Percentiles rank a stretch among this genome's conserved stretches.
Evolutionary conservation across 2,797 vertebrate genomes (phyloP).

Genomic region (Crocodylus rhombifer): DNA sequence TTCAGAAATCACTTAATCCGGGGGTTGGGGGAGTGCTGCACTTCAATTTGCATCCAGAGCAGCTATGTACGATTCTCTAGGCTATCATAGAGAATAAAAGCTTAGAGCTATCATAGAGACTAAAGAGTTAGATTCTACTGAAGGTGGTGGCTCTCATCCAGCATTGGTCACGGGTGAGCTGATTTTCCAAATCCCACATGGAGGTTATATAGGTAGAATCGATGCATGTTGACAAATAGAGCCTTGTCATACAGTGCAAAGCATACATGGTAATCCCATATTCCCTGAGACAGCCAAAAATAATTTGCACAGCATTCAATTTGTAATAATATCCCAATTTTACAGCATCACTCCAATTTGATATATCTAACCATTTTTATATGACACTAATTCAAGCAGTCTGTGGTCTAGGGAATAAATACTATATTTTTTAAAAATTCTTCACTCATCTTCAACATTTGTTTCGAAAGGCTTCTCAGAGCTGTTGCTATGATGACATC

Average conservation of each 20-base stretch:
- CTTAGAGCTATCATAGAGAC: neutral
- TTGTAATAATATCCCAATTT: neutral
- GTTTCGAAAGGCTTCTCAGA: neutral
- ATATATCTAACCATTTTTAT: neutral
- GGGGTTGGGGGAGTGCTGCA: too few relatives aligned
- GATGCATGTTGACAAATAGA: neutral
- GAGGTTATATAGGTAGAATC: neutral
- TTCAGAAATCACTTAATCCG: neutral
- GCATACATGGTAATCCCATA: neutral
- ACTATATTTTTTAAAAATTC: fast-evolving
- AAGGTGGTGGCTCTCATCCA: neutral
- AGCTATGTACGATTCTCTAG: neutral
- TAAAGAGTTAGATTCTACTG: neutral
- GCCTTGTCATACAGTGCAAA: neutral
- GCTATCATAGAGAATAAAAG: neutral
- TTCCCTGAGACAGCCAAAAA: neutral
- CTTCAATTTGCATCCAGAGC: neutral
- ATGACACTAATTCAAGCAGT: neutral
- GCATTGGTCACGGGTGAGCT: neutral
- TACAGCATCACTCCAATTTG: neutral
- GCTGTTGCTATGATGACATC: neutral
- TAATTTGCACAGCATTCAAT: neutral
- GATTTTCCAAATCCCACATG: neutral
- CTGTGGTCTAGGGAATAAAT: neutral
- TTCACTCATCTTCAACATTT: neutral